Percentiles rank a stretch among this genome's conserved stretches.
These are phyloP conservation scores for Laspeyria flexula DNA, from an alignment of 2,888 invertebrate genomes.

Conservation along the genomic window DNA sequence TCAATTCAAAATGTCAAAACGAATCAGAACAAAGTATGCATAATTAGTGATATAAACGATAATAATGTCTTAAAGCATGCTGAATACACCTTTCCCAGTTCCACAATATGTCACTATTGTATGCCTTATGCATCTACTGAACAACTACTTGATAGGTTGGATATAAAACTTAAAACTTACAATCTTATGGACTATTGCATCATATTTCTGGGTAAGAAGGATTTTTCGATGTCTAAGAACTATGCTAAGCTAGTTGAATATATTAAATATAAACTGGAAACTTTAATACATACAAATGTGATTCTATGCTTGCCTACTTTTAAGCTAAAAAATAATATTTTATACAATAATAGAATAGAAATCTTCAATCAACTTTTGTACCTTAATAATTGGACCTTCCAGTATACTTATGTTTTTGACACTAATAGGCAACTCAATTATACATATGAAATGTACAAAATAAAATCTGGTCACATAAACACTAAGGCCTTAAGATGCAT, in stretches of 20 bases:
- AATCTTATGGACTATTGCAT: not conserved
- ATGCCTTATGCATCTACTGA: not conserved
- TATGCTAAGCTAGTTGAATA: not conserved
- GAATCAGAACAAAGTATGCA: not conserved
- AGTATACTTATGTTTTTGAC: not conserved
- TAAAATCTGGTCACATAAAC: not conserved
- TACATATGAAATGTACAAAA: not conserved
- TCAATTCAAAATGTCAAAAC: too few species aligned
- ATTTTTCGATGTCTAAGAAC: not conserved
- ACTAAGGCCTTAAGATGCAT: not conserved
- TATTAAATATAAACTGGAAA: not conserved
- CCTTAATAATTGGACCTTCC: not conserved
- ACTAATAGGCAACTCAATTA: not conserved
- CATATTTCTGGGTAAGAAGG: not conserved
- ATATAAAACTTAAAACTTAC: not conserved
- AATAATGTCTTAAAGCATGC: not conserved
- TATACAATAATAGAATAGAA: not conserved
- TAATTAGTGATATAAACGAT: not conserved
- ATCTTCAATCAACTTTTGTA: too few species aligned
- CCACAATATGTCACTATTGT: not conserved
- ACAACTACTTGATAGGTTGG: not conserved
- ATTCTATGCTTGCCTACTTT: not conserved
- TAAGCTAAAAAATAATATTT: not conserved
- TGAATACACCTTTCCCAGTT: not conserved
- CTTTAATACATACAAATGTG: not conserved